Conservation (phyloP, 2,888 invertebrate genomes). For the Cosmopolites sordidus region DNA sequence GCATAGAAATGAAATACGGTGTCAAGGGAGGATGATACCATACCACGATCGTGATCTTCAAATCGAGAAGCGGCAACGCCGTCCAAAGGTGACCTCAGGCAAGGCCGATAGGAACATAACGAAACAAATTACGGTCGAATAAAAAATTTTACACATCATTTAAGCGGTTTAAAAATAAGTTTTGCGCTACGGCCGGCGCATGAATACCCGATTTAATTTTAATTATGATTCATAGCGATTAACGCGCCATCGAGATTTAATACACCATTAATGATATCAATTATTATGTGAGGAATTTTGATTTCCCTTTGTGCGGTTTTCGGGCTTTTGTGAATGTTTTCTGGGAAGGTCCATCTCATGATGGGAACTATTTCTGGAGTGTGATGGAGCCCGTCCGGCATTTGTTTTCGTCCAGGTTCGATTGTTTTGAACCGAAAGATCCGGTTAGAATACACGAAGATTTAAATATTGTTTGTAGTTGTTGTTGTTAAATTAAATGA, state of each 20-base stretch:
- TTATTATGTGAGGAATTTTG: background rate
- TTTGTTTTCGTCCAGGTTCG: background rate
- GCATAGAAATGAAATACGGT: no score
- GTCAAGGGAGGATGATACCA: background rate
- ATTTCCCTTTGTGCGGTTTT: constrained; percentile 1
- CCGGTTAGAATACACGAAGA: background rate
- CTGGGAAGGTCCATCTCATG: background rate
- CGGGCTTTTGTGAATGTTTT: background rate
- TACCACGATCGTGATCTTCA: background rate
- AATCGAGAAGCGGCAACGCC: constrained; percentile 11
- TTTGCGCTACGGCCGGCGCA: constrained; percentile 11
- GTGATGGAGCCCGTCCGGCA: background rate
- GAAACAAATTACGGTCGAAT: constrained; percentile 18
- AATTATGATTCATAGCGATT: constrained; percentile 16
- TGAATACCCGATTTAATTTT: constrained; percentile 17
- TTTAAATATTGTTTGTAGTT: no score
- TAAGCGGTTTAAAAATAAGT: constrained; percentile 6
- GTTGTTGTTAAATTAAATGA: no score
- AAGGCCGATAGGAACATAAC: constrained; percentile 14
- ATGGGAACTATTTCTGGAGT: background rate
- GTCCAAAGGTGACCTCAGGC: constrained; percentile 20
- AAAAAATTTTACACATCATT: constrained; percentile 17
- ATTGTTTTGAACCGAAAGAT: background rate
- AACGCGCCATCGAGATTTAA: constrained; percentile 1
- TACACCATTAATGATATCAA: background rate